A percentile compares a stretch with the other conserved stretches of the same genome.
Conservation (phyloP, 2,888 invertebrate genomes). For the Anagyrus pseudococci region DNA sequence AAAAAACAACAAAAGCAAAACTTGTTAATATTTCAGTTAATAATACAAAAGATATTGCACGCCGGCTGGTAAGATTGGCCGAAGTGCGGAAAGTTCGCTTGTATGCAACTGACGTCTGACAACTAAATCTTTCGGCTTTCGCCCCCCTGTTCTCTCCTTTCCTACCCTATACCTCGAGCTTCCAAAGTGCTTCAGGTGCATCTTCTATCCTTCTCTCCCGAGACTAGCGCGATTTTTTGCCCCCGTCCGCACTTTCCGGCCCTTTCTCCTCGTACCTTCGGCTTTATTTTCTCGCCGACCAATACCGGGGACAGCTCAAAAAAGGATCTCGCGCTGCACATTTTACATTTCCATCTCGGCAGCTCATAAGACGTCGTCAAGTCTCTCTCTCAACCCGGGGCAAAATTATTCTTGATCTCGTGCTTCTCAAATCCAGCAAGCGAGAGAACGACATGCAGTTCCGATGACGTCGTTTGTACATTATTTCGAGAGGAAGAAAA, state of each 20-base stretch:
- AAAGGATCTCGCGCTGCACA: constrained; percentile 10
- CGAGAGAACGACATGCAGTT: too few species aligned
- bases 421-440: constrained; percentile 5
- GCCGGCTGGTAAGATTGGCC: too few species aligned
- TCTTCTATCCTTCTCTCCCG: constrained; percentile 14
- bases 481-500: constrained; percentile 3
- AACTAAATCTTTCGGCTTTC: constrained; percentile 44
- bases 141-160: too few species aligned
- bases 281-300: constrained; percentile 15
- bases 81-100: constrained; percentile 24
- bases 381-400: neutral
- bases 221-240: neutral
- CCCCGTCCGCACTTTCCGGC: too few species aligned
- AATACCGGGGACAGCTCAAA: neutral
- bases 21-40: too few species aligned
- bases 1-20: too few species aligned
- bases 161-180: too few species aligned
- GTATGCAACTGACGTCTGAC: constrained; percentile 45
- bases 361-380: neutral
- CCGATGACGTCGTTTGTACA: constrained; percentile 25
- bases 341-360: constrained; percentile 9
- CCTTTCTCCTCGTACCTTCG: constrained; percentile 2
- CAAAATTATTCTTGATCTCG: neutral
- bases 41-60: too few species aligned
- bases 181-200: constrained; percentile 41